Percentiles rank a stretch among this genome's conserved stretches.
Evolutionary conservation across 2,113 vertebrate genomes (phyloP).

Genomic region (Neolamprologus kungweensis): DNA sequence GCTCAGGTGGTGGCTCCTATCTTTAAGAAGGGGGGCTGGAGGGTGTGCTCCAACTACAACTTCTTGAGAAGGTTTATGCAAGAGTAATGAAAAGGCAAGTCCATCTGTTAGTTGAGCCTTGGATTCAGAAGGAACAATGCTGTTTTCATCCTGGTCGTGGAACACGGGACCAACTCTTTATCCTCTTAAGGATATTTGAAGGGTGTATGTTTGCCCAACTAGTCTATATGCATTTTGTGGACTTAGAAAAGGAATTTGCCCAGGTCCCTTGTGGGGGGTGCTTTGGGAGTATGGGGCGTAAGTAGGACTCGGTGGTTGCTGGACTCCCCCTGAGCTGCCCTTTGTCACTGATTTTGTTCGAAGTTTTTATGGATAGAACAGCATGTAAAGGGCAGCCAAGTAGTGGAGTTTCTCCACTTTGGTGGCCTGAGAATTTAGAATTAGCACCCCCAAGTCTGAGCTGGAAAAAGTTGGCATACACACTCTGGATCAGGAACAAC

Average conservation of each 20-base stretch:
- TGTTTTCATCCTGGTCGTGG: background rate
- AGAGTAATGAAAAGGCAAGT: background rate
- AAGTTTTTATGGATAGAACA: background rate
- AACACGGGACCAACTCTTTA: accelerated
- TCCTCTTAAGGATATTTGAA: background rate
- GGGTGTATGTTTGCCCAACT: background rate
- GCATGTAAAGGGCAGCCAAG: background rate
- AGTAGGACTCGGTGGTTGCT: background rate
- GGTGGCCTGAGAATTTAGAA: background rate
- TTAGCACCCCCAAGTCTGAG: background rate
- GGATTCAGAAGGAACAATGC: background rate
- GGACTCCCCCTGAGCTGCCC: background rate
- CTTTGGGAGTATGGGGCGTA: background rate
- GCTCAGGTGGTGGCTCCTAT: background rate
- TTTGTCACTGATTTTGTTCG: background rate
- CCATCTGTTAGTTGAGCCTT: background rate
- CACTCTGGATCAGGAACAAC: accelerated
- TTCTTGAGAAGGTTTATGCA: background rate
- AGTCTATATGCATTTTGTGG: background rate
- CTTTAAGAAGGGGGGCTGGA: background rate
- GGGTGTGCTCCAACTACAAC: background rate
- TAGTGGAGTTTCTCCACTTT: background rate
- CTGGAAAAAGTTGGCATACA: background rate
- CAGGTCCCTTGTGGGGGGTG: background rate
- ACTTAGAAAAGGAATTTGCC: background rate